These are phyloP conservation scores for Lycodopsis pacificus DNA, from an alignment of 2,797 vertebrate species.

Conservation along the genomic window DNA sequence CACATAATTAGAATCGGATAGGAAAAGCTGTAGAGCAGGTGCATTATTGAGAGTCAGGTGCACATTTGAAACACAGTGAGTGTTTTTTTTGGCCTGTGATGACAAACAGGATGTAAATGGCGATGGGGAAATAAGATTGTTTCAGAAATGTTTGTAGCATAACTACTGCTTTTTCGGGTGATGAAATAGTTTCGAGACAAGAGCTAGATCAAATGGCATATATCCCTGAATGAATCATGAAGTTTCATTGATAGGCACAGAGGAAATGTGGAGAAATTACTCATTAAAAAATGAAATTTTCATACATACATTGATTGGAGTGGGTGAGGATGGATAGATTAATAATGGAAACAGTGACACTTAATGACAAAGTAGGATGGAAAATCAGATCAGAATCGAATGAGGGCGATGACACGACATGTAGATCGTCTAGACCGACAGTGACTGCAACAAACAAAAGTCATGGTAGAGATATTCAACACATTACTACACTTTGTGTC, in stretches of 20 bases:
- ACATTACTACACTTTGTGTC: neutral
- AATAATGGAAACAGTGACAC: neutral
- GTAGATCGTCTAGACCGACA: neutral
- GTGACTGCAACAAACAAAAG: neutral
- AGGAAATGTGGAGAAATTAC: neutral
- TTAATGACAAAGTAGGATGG: neutral
- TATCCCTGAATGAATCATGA: conserved; percentile 34
- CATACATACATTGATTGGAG: neutral
- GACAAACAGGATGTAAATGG: conserved; percentile 14
- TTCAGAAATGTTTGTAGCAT: neutral
- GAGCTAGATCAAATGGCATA: neutral
- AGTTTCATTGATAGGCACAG: conserved; percentile 27
- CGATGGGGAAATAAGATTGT: neutral
- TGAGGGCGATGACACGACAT: neutral
- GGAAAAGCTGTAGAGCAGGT: conserved; percentile 8
- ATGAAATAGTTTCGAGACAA: conserved; percentile 25
- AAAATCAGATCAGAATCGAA: neutral
- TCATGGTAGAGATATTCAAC: neutral
- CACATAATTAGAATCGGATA: neutral
- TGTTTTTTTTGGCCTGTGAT: conserved; percentile 10
- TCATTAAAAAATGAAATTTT: neutral
- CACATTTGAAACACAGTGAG: neutral
- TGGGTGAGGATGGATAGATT: neutral
- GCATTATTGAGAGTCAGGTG: conserved; percentile 14
- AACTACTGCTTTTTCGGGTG: conserved; percentile 43